phyloP scores from a whole-genome alignment of 2,888 invertebrate genomes.

The Polietes domitor region DNA sequence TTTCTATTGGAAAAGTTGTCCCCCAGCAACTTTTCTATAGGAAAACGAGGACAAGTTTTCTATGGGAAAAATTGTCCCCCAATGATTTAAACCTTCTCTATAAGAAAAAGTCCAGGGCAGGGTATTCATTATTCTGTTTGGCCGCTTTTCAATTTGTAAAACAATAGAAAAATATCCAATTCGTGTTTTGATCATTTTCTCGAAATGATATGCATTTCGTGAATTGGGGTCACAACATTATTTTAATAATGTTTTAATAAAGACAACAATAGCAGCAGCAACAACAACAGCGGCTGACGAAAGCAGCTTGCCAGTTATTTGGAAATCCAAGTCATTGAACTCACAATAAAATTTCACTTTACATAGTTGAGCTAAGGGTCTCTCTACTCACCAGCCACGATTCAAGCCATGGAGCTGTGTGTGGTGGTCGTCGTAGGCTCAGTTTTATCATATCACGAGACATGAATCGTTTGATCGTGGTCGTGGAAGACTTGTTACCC shows the following conservation, averaged over 20 bases:
- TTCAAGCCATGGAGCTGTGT: not conserved
- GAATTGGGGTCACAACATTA: constrained; percentile 15
- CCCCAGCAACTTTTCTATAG: too few relatives aligned
- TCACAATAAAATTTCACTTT: constrained; percentile 34
- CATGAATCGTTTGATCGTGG: constrained; percentile 10
- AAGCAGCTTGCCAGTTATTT: not conserved
- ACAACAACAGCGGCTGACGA: not conserved
- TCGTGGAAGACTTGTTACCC: constrained; percentile 15
- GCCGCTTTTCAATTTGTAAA: not conserved
- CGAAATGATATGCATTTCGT: constrained; percentile 19
- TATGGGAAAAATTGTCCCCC: too few relatives aligned
- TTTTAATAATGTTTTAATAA: constrained; percentile 14
- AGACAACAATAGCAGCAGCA: not conserved
- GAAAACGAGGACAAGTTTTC: too few relatives aligned
- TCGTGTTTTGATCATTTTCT: not conserved
- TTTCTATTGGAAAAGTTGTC: too few relatives aligned
- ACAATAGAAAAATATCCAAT: constrained; percentile 6
- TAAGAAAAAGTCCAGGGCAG: not conserved
- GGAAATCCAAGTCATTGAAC: constrained; percentile 35
- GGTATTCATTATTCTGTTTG: not conserved
- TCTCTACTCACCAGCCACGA: not conserved
- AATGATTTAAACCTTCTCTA: too few relatives aligned
- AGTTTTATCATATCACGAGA: constrained; percentile 26
- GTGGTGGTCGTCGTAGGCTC: not conserved
- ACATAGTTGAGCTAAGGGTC: not conserved